Base-by-base conservation (phyloP, 2,113 vertebrate genomes). In the Capreolus pygargus region DNA sequence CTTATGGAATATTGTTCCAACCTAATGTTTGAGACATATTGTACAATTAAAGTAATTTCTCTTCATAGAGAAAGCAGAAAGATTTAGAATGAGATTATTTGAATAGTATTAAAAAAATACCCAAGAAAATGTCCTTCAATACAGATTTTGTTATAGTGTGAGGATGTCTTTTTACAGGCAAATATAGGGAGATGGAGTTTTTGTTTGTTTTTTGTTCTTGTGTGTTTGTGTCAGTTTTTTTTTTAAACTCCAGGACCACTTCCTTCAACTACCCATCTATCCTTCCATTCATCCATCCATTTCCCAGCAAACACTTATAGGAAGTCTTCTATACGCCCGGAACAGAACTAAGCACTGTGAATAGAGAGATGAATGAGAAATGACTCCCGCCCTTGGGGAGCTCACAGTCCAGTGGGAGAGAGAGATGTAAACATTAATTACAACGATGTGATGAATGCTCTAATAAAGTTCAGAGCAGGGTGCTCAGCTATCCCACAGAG, bases 391-490 rank as follows among this genome's bases (percentile, higher is more conserved):
- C 88, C 88, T 96, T 88, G 47, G 78, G 67, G 83, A 92, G 33
- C 55, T 93, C 58, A 45, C 2, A 86, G 64, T 95, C 87, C 67
- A 89, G 61, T 60, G 92, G 28, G 55, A 64, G 57, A n/a, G 58
- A 79, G 39, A 79, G 50, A 89, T 6, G n/a, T 50, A 87, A 96
- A 61, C 61, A 45, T 96, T 97, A 97, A 90, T 94, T 96, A 97
- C 39, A 85, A 79, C 0, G 1, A 27, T 55, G 67, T 97, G 97
- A 97, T 57, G 64, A 86, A 96, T 96, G 27, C 84, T 83, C 12
- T 97, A 95, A 96, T 97, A 96, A 96, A 96, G 84, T 81, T 96
- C 95, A 94, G 95, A 95, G 84, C 87, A 92, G 84, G 84, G 76
- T 97, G 43, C 64, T 95, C 45, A 60, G 94, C 81, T 96, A 33